These are phyloP conservation scores for Micrasema minimum DNA, from an alignment of 1,140 invertebrate genomes.

Conservation along the genomic window DNA sequence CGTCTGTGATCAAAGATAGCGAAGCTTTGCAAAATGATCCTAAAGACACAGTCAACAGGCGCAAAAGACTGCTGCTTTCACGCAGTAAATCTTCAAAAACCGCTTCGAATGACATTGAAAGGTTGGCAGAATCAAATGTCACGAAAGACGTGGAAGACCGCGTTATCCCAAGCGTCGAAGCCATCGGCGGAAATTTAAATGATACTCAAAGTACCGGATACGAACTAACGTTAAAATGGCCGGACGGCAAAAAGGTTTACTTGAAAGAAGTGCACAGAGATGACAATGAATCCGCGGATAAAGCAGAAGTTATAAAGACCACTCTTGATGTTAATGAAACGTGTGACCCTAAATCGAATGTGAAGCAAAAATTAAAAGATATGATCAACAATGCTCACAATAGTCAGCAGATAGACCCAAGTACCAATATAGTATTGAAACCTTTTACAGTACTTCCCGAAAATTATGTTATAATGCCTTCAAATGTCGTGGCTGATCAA, in stretches of 20 bases:
- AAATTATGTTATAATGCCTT: constrained; percentile 39
- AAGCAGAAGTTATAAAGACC: constrained; percentile 12
- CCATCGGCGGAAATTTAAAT: constrained; percentile 7
- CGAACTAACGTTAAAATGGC: constrained; percentile 50
- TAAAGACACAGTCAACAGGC: neutral
- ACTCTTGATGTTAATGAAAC: neutral
- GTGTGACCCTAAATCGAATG: constrained; percentile 9
- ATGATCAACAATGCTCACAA: constrained; percentile 26
- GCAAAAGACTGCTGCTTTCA: constrained; percentile 2
- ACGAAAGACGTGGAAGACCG: neutral
- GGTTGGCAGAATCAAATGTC: neutral
- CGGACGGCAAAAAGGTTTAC: constrained; percentile 51
- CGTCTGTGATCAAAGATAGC: constrained; percentile 17
- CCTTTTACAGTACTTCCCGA: constrained; percentile 28
- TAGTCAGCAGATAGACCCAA: constrained; percentile 1
- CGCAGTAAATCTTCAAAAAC: constrained; percentile 9
- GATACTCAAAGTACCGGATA: constrained; percentile 41
- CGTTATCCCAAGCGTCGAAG: constrained; percentile 7
- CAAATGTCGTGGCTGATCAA: constrained; percentile 2
- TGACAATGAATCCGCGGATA: constrained; percentile 10
- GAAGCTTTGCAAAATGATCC: constrained; percentile 5
- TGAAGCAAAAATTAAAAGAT: constrained; percentile 48
- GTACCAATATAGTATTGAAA: constrained; percentile 19
- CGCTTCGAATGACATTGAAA: neutral
- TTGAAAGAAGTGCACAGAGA: constrained; percentile 50